phyloP scores from a whole-genome alignment of 2,888 invertebrate species.

The Scaptomyza caliginosa region DNA sequence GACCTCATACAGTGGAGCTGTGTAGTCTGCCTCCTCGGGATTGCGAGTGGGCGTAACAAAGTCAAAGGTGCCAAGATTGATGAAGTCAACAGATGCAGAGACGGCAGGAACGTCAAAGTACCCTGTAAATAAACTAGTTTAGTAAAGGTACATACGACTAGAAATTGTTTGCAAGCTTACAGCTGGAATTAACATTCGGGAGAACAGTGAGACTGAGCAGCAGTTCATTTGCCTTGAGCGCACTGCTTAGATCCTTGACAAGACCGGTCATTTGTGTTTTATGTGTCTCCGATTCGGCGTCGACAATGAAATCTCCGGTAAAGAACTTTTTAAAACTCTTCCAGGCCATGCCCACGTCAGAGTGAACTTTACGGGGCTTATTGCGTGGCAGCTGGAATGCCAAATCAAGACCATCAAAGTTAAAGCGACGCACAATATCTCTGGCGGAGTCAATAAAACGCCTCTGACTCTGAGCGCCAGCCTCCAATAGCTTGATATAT shows the following conservation, averaged over 20 bases:
- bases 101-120: constrained; percentile 91
- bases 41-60: constrained; percentile 90
- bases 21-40: constrained; percentile 91
- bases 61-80: constrained; percentile 92
- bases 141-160: background rate
- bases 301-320: constrained; percentile 88
- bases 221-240: constrained; percentile 87
- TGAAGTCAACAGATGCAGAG: constrained; percentile 90
- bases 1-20: constrained; percentile 89
- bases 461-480: constrained; percentile 87
- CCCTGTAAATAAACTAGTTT: constrained; percentile 85
- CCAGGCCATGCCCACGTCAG: constrained; percentile 88
- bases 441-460: constrained; percentile 91
- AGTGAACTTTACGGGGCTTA: constrained; percentile 90
- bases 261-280: constrained; percentile 91
- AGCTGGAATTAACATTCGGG: constrained; percentile 90
- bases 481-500: constrained; percentile 89
- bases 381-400: constrained; percentile 93
- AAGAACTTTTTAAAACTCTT: constrained; percentile 91
- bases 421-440: constrained; percentile 89
- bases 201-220: constrained; percentile 88
- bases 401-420: constrained; percentile 94
- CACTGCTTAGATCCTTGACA: constrained; percentile 89
- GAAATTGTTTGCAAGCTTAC: constrained; percentile 84
- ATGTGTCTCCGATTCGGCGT: constrained; percentile 91